Base-by-base conservation (phyloP, 2,888 invertebrate species). In the Plebejus anna region DNA sequence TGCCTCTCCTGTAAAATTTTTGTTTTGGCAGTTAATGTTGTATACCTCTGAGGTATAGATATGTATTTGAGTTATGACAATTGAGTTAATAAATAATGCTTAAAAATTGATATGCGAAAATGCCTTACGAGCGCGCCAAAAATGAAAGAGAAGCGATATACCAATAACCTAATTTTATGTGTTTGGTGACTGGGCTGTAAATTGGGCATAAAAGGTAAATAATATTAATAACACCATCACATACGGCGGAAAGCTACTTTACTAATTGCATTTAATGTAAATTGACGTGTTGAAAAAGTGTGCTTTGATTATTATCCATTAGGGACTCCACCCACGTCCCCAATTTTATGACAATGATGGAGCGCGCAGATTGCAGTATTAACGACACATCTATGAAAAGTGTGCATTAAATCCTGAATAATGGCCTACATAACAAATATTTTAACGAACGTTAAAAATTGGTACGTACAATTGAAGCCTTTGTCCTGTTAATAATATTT, bases 251-350 rank as follows among this genome's bases (percentile, higher is more conserved):
- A 11, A 28, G 2, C 22, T 28, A 61, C 61, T 61, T 59, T 28
- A 61, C 61, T 61, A 61, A 61, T 61, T 61, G 61, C 28, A 61
- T 61, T 61, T 61, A 61, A 61, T 61, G 28, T 61, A 61, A 61
- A 28, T 61, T 28, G 61, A 61, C 61, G 61, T 61, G 2, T 61
- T 9, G 28, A 61, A 61, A 61, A 61, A 61, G 61, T 28, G 4
- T 28, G 22, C 28, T 61, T 28, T 61, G 22, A 61, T 61, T 61
- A 61, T 61, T 61, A 61, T 28, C 61, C 61, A 61, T 61, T 61
- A 61, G 61, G 61, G 22, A 61, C 61, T 61, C 61, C 61, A 22
- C 61, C 61, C 28, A 61, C 61, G 28, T 61, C 28, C 61, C 61
- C 22, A 59, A 61, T 61, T 61, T 28, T 61, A 61, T 61, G 61